These are phyloP conservation scores for Halictus quadricinctus DNA, from an alignment of 2,888 invertebrate species.

Conservation along the genomic window DNA sequence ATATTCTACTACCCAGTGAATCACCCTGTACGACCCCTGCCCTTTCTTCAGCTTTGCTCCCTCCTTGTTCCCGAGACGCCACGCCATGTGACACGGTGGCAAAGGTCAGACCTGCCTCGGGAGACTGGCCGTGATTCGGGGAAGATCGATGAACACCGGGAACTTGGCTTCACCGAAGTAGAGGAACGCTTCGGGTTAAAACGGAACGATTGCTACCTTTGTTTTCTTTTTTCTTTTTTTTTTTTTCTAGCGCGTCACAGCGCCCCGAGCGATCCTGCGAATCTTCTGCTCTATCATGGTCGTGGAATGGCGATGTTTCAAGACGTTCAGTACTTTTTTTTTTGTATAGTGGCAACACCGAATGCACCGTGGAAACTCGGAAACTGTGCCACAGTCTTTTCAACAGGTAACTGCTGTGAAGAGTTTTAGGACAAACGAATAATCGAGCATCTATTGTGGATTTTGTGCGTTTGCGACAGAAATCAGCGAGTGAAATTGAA, in stretches of 20 bases:
- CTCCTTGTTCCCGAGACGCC: slow-evolving; percentile 54
- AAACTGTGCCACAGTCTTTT: background rate
- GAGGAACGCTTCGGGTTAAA: slow-evolving; percentile 2
- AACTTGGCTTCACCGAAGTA: slow-evolving; percentile 26
- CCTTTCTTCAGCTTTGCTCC: slow-evolving; percentile 25
- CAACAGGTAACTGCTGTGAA: background rate
- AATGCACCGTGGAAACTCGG: background rate
- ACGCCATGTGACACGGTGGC: slow-evolving; percentile 44
- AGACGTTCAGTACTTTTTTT: background rate
- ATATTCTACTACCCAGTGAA: background rate
- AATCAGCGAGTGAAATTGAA: background rate
- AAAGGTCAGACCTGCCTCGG: slow-evolving; percentile 64
- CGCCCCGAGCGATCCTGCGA: slow-evolving; percentile 1
- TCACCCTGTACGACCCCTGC: background rate
- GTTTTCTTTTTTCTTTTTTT: background rate
- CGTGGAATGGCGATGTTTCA: slow-evolving; percentile 4
- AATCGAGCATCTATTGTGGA: background rate
- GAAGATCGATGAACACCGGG: slow-evolving; percentile 63
- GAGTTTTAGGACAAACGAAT: background rate
- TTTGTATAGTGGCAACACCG: background rate
- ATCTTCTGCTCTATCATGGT: background rate
- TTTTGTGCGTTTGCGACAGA: background rate
- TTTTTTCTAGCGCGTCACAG: slow-evolving; percentile 12
- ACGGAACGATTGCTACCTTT: slow-evolving; percentile 19
- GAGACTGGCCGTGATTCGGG: slow-evolving; percentile 61